A percentile compares a stretch with the other conserved stretches of the same genome.
These are phyloP conservation scores for Brotula barbata DNA, from an alignment of 2,797 vertebrate genomes.

Conservation along the genomic window DNA sequence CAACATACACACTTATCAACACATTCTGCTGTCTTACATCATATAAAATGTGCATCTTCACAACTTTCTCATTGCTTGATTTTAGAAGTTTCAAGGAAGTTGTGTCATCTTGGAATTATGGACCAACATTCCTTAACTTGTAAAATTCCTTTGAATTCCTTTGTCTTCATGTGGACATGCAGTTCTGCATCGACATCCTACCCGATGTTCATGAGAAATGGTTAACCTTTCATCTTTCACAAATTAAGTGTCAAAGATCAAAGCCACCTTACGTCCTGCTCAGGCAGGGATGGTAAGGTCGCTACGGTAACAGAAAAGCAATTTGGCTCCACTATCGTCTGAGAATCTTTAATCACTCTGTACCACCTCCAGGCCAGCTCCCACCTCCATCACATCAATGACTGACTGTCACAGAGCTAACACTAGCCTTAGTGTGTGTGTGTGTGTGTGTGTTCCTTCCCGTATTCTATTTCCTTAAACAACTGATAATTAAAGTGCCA, in stretches of 20 bases:
- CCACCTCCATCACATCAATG: constrained; percentile 22
- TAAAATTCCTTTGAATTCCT: no score
- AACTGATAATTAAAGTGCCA: not conserved
- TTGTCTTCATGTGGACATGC: no score
- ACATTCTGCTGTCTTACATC: no score
- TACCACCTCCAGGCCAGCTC: constrained; percentile 9
- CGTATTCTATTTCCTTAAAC: constrained; percentile 2
- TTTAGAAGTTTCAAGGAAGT: no score
- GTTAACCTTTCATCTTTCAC: constrained; percentile 36
- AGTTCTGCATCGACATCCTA: no score
- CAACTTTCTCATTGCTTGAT: no score
- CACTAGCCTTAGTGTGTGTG: not conserved
- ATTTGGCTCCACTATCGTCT: constrained; percentile 42
- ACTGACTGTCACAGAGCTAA: constrained; percentile 28
- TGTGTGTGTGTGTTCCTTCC: constrained; percentile 5
- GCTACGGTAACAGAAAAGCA: constrained; percentile 39
- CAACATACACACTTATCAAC: no score
- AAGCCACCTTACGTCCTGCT: not conserved
- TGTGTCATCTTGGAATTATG: no score
- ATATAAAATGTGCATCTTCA: no score
- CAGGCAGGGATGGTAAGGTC: constrained; percentile 19
- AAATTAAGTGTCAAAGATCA: constrained; percentile 4
- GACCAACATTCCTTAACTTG: no score
- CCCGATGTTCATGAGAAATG: not conserved
- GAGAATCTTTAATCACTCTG: constrained; percentile 47